Base-by-base conservation (phyloP, 2,797 vertebrate genomes). In the Alcedo atthis region DNA sequence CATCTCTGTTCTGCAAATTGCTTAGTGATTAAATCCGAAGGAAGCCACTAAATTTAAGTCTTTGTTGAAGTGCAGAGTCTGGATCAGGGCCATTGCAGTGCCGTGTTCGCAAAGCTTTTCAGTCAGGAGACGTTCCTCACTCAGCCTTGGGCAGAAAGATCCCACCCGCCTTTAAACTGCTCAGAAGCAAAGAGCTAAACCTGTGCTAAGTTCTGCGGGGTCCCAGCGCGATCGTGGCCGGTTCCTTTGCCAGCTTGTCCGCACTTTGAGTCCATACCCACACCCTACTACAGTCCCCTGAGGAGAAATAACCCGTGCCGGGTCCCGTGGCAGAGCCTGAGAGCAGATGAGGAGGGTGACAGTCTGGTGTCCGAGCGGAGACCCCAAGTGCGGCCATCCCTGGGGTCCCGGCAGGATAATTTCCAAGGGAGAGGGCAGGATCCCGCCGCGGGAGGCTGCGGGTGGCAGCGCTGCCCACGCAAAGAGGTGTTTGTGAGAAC, bases 201-300 rank as follows among this genome's bases (percentile, higher is more conserved):
- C 54, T 0, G 26, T 1, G 32, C 43, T 20, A 9, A 35, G 35
- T 4, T 68, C 58, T 14, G 53, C 58, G 6, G 70, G 25, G 32
- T 26, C 5, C 2, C 45, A 3, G 0, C 2, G 11, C 21, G 25
- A 10, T 8, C 4, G 25, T 2, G 80, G 7, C 33, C 2, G 3
- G 15, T 46, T 21, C 59, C 37, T 76, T 73, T 8, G 16, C 46
- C 54, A 26, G 25, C 25, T 25, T 42, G 4, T 10, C 73, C 8
- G 4, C 42, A 3, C 18, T n/a, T 54, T 3, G 51, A 6, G 8
- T 2, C 0, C 3, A 2, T 5, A 48, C 5, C 45, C 45, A 1
- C 46, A 8, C 43, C 5, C 5, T 12, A 26, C 20, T 25, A 54
- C 46, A 6, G 26, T 2, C 57, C 15, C 35, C 51, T 3, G 5